phyloP scores from a whole-genome alignment of 64 coral and sea anemone genomes.

The Montipora foliosa region DNA sequence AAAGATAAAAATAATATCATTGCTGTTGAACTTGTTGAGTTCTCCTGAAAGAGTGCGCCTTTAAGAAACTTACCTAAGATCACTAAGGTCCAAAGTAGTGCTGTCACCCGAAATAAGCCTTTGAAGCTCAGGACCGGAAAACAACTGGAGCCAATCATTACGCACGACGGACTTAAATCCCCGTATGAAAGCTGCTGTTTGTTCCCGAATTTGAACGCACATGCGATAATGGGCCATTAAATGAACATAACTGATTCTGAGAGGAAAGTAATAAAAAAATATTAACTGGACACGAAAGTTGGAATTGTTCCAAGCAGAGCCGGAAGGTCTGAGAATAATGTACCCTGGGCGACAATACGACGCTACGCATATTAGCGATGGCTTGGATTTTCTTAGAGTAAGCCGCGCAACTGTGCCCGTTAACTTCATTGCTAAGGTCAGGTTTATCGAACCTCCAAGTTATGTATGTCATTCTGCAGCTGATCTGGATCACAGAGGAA shows the following conservation, averaged over 20 bases:
- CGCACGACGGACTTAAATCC: slow-evolving; percentile 92
- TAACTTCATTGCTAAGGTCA: too few relatives aligned
- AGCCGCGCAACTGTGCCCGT: too few relatives aligned
- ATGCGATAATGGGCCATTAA: slow-evolving; percentile 97
- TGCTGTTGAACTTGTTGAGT: neutral
- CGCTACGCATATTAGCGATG: too few relatives aligned
- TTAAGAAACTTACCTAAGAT: slow-evolving; percentile 77
- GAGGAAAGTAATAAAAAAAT: neutral
- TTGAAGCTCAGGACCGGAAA: slow-evolving; percentile 97
- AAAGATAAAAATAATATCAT: neutral
- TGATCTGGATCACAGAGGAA: too few relatives aligned
- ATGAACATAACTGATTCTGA: slow-evolving; percentile 97
- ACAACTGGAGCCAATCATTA: slow-evolving; percentile 92
- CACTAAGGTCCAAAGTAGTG: slow-evolving; percentile 83
- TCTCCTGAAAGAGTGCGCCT: too few relatives aligned
- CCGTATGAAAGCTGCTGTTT: slow-evolving; percentile 93
- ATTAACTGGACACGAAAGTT: neutral
- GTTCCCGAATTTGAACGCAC: slow-evolving; percentile 92
- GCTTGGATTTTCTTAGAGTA: too few relatives aligned
- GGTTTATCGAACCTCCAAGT: too few relatives aligned
- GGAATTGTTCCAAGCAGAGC: too few relatives aligned
- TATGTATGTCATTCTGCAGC: too few relatives aligned
- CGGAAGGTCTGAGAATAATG: too few relatives aligned
- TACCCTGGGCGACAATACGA: too few relatives aligned
- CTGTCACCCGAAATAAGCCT: slow-evolving; percentile 95